A percentile compares a stretch with the other conserved stretches of the same genome.
Evolutionary conservation across 2,113 vertebrate genomes (phyloP).

Genomic region (Vulpes ferrilata): DNA sequence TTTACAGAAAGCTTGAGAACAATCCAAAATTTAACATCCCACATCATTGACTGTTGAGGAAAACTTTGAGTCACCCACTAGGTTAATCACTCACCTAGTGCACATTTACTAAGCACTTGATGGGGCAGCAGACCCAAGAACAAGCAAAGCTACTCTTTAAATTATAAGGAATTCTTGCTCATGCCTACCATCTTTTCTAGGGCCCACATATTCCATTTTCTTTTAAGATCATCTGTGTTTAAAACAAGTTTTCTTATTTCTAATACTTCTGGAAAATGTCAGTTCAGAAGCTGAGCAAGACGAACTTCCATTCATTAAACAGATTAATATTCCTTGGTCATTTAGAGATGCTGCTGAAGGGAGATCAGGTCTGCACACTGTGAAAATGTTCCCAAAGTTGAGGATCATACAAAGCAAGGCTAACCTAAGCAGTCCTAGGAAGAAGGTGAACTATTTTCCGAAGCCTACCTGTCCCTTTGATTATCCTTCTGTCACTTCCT

Average conservation of each 20-base stretch:
- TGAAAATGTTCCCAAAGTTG: background rate
- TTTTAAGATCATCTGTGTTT: background rate
- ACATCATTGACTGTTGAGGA: background rate
- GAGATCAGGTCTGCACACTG: background rate
- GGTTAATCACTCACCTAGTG: background rate
- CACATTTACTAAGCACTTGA: background rate
- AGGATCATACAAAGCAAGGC: background rate
- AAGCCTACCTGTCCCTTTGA: background rate
- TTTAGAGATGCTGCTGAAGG: background rate
- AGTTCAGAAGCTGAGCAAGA: background rate
- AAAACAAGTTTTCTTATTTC: background rate
- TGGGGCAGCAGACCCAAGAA: background rate
- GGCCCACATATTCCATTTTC: background rate
- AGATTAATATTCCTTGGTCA: background rate
- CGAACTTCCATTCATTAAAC: background rate
- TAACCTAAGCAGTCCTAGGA: background rate
- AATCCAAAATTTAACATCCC: background rate
- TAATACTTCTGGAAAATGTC: background rate
- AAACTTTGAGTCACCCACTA: background rate
- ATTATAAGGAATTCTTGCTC: background rate
- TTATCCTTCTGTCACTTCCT: background rate
- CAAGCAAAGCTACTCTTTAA: background rate
- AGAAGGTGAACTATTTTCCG: background rate
- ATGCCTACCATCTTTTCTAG: background rate
- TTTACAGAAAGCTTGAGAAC: background rate